Percentiles rank a stretch among this genome's conserved stretches.
Conservation (phyloP, 1,140 invertebrate species). For the Chrysomallon squamiferum region DNA sequence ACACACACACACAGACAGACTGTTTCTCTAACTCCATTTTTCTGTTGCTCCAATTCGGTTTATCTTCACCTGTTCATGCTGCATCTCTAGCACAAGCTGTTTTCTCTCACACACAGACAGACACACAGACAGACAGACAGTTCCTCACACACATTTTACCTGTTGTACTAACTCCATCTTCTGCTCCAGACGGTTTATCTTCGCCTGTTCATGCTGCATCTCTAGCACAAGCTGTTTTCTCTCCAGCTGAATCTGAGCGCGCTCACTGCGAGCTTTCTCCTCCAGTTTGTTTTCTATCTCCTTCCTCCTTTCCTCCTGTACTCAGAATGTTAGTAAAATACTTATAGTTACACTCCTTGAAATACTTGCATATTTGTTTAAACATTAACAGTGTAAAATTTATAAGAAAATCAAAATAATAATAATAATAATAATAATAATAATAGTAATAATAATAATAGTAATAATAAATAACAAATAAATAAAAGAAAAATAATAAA, state of each 20-base stretch:
- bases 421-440: too few species aligned
- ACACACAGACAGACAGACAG: background rate
- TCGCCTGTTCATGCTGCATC: conserved; percentile 84
- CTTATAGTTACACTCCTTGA: too few species aligned
- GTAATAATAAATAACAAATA: too few species aligned
- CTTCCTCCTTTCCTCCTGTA: conserved; percentile 80
- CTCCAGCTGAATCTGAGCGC: conserved; percentile 83
- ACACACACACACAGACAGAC: background rate
- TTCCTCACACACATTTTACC: conserved; percentile 64
- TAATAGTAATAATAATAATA: too few species aligned
- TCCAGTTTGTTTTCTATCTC: conserved; percentile 93
- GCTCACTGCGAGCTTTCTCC: conserved; percentile 86
- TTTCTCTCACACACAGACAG: background rate
- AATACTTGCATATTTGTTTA: too few species aligned
- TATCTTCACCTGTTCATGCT: background rate
- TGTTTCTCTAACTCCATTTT: background rate
- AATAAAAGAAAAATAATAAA: too few species aligned
- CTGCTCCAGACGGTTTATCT: conserved; percentile 87
- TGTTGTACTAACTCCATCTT: conserved; percentile 88
- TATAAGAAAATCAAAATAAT: too few species aligned
- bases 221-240: conserved; percentile 84
- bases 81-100: background rate
- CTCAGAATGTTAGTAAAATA: conserved; percentile 25
- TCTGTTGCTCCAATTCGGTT: background rate
- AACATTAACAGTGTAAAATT: too few species aligned